Base-by-base conservation (phyloP, 2,888 invertebrate genomes). In the Dilophus febrilis region DNA sequence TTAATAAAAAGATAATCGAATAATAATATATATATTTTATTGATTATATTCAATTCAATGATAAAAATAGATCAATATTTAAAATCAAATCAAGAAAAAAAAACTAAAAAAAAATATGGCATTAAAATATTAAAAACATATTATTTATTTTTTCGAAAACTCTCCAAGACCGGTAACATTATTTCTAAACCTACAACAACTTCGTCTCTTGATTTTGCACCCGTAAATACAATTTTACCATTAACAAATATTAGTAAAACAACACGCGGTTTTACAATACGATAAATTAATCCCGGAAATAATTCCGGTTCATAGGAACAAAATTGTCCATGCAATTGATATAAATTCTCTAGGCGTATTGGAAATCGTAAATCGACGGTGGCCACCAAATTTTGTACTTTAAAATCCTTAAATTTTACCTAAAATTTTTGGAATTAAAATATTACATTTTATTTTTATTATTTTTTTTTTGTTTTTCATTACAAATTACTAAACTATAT, bases 241-340 rank as follows among this genome's bases (percentile, higher is more conserved):
- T 95, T 95, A 4, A 98, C 98, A 66, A 99, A 99, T 53, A 98
- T 95, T 38, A 99, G 70, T 47, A 98, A 68, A 4, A 98, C 97
- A 55, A 98, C 85, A 54, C 92, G 78, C 7, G 98, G 98, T 61
- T 90, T 86, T 40, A 98, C 88, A 91, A 98, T 91, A 55, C 97
- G 74, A 61, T 99, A 98, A 51, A 98, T 94, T 33, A 98, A 74
- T 47, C 97, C 98, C 34, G 98, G 97, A 61, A 98, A 98, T 35
- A 99, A 67, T 63, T 98, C 98, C 1, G 98, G 98, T 64, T 98
- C 98, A 59, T 98, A 98, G 2, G 77, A 78, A 53, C 78, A 77
- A 55, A 72, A 85, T 64, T 76, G 84, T 51, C 72, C 80, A 65
- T 74, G 86, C 51, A 71, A 77, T 48, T 73, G 72, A 53, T 76